phyloP scores from a whole-genome alignment of 92 coral and sea anemone genomes.

The Anthopleura xanthogrammica region DNA sequence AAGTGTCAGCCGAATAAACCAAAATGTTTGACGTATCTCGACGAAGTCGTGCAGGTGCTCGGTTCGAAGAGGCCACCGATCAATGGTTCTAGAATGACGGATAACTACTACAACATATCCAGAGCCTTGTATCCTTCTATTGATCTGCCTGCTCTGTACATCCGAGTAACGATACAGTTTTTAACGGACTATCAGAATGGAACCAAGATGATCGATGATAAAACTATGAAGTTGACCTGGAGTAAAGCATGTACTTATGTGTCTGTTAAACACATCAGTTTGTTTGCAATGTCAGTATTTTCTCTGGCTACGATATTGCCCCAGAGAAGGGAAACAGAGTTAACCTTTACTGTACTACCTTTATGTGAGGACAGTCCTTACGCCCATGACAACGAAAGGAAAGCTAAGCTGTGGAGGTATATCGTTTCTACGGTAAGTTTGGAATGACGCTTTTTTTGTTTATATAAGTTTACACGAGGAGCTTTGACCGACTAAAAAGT shows the following conservation, averaged over 20 bases:
- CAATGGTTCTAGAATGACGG: background rate
- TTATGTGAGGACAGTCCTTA: conserved; percentile 23
- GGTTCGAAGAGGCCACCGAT: background rate
- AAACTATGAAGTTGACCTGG: conserved; percentile 18
- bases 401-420: background rate
- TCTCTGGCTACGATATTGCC: conserved; percentile 44
- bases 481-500: no score
- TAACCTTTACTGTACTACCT: conserved; percentile 32
- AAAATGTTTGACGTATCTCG: background rate
- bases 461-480: background rate
- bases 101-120: conserved; percentile 14
- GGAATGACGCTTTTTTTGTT: no score
- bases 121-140: conserved; percentile 41
- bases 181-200: conserved; percentile 4
- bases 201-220: background rate
- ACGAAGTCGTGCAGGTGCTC: background rate
- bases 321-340: conserved; percentile 25
- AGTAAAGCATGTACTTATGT: conserved; percentile 40
- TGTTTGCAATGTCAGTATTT: conserved; percentile 19
- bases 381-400: background rate
- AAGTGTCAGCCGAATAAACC: no score
- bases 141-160: conserved; percentile 16
- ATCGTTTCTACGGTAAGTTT: background rate
- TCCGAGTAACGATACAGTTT: conserved; percentile 27
- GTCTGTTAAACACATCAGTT: conserved; percentile 22